Percentiles rank a stretch among this genome's conserved stretches.
Conservation (phyloP, 2,113 vertebrate species). For the Neomonachus schauinslandi region DNA sequence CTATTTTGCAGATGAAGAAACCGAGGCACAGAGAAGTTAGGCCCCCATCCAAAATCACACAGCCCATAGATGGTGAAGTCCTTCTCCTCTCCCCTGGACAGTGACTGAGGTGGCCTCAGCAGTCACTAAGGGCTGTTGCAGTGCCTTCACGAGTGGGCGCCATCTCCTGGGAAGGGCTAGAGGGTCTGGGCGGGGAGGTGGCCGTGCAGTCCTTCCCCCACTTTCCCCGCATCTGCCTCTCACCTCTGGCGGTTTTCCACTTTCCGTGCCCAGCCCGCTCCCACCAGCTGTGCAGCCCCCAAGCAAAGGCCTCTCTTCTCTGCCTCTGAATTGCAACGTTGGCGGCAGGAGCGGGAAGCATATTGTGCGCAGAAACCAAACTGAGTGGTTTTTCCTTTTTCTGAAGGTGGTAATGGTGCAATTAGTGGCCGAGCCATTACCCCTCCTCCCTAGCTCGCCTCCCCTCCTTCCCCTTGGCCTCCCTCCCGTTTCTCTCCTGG, state of each 20-base stretch:
- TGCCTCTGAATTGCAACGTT: conserved; percentile 76
- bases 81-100: background rate
- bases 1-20: conserved; percentile 26
- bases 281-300: conserved; percentile 16
- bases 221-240: background rate
- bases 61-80: background rate
- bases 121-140: background rate
- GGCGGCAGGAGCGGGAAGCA: conserved; percentile 70
- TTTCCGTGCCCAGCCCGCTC: background rate
- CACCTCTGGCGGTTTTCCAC: background rate
- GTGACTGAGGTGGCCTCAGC: background rate
- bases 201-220: background rate
- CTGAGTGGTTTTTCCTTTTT: conserved; percentile 73
- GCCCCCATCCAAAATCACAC: background rate
- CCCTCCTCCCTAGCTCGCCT: conserved; percentile 77
- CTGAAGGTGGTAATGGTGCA: conserved; percentile 85
- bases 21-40: conserved; percentile 14
- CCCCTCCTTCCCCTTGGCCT: conserved; percentile 77
- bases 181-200: background rate
- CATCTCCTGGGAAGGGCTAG: too few species aligned
- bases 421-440: conserved; percentile 88
- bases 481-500: conserved; percentile 81
- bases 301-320: conserved; percentile 48
- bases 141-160: background rate
- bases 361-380: conserved; percentile 73